These are phyloP conservation scores for Catalaphyllia jardinei DNA, from an alignment of 64 coral and sea anemone genomes.

Conservation along the genomic window DNA sequence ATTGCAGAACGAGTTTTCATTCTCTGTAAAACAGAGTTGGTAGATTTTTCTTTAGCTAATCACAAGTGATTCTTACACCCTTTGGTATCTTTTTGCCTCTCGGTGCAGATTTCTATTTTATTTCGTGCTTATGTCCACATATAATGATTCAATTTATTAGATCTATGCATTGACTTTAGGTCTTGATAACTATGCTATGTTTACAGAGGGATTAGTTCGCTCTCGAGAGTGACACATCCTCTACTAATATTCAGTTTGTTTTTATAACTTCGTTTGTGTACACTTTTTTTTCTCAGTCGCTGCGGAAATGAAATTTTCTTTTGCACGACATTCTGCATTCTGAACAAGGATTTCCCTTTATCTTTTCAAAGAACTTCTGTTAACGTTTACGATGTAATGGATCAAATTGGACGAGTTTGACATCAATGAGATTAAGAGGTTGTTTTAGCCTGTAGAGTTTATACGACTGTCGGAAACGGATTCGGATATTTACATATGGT, in stretches of 20 bases:
- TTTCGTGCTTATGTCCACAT: too few relatives aligned
- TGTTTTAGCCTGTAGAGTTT: background rate
- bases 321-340: background rate
- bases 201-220: background rate
- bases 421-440: background rate
- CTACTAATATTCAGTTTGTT: background rate
- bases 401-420: slow-evolving; percentile 16
- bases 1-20: background rate
- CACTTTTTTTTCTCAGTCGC: background rate
- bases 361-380: background rate
- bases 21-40: background rate
- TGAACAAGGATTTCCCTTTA: too few relatives aligned
- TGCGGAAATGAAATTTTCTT: background rate
- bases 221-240: background rate
- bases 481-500: background rate
- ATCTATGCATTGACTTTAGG: background rate
- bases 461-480: background rate
- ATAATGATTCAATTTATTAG: background rate
- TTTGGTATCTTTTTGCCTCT: background rate
- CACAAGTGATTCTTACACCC: background rate
- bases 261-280: background rate
- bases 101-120: background rate
- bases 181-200: background rate
- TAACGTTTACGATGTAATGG: background rate
- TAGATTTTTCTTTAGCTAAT: background rate